Percentiles rank a stretch among this genome's conserved stretches.
Conservation (phyloP, 2,888 invertebrate species). For the Galeopsomyia nigrocyanea region DNA sequence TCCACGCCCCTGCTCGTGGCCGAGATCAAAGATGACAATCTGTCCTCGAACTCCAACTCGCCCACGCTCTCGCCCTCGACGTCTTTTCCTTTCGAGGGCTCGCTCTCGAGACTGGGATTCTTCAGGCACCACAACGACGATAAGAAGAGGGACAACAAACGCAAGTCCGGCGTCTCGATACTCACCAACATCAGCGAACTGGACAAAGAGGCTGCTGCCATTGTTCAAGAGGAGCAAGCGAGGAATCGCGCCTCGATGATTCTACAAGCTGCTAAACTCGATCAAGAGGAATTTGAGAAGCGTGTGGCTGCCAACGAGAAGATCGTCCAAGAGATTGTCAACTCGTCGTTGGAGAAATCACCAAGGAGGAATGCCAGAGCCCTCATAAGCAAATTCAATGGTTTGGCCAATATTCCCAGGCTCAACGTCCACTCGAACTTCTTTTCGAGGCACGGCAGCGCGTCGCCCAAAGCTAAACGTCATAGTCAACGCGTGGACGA, state of each 20-base stretch:
- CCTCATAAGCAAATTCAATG: constrained; percentile 76
- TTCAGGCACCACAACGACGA: constrained; percentile 55
- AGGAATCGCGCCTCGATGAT: constrained; percentile 59
- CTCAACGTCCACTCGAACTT: constrained; percentile 71
- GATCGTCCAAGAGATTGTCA: constrained; percentile 58
- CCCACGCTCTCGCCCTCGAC: constrained; percentile 51
- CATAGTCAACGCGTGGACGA: not conserved
- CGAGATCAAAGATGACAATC: constrained; percentile 51
- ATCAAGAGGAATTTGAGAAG: constrained; percentile 48
- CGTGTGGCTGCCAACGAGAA: constrained; percentile 55
- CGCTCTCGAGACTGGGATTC: constrained; percentile 69
- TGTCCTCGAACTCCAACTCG: constrained; percentile 48
- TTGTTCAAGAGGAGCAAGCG: constrained; percentile 74
- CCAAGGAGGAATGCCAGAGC: constrained; percentile 69
- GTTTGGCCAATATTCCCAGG: constrained; percentile 72
- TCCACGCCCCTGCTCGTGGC: constrained; percentile 37
- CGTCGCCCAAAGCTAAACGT: constrained; percentile 31
- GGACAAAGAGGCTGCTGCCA: constrained; percentile 83
- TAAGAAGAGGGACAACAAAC: constrained; percentile 68
- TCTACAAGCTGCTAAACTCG: constrained; percentile 50
- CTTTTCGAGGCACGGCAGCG: constrained; percentile 68
- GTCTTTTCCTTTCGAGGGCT: constrained; percentile 66
- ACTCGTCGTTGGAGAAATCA: constrained; percentile 59
- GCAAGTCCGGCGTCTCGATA: constrained; percentile 74
- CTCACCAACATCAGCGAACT: constrained; percentile 84